Evolutionary conservation across 2,888 invertebrate species (phyloP).

Genomic region (Nysson spinosus): DNA sequence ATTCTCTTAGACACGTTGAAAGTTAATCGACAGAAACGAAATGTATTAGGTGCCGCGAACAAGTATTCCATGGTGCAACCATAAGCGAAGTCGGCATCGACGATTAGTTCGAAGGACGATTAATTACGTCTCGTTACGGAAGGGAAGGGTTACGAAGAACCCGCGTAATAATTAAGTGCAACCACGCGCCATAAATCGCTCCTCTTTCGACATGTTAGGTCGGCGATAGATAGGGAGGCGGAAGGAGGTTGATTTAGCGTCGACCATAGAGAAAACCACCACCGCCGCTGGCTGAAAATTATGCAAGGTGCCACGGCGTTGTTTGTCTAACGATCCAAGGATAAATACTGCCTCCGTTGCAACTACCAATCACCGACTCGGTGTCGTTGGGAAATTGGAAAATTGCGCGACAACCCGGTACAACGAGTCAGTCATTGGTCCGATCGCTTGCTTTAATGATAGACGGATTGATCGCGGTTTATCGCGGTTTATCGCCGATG

Average conservation of each 20-base stretch:
- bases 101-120: slow-evolving; percentile 19
- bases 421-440: slow-evolving; percentile 45
- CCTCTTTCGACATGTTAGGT: slow-evolving; percentile 20
- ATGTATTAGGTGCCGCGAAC: neutral
- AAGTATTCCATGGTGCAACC: neutral
- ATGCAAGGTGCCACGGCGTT: slow-evolving; percentile 48
- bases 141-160: neutral
- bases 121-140: slow-evolving; percentile 23
- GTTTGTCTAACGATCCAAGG: slow-evolving; percentile 46
- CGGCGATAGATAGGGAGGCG: slow-evolving; percentile 10
- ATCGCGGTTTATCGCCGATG: too few species aligned
- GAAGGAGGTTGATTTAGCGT: slow-evolving; percentile 36
- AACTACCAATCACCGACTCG: slow-evolving; percentile 36
- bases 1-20: too few species aligned
- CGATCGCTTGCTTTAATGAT: slow-evolving; percentile 45
- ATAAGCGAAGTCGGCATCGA: neutral
- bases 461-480: slow-evolving; percentile 41
- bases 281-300: slow-evolving; percentile 28
- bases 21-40: too few species aligned
- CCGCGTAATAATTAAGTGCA: slow-evolving; percentile 31
- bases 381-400: slow-evolving; percentile 45
- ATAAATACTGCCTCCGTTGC: slow-evolving; percentile 43
- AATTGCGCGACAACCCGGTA: slow-evolving; percentile 31
- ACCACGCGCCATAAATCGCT: slow-evolving; percentile 27
- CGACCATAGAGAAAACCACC: slow-evolving; percentile 19